Conservation (phyloP, 2,888 invertebrate genomes). For the Slavum lentiscoides region DNA sequence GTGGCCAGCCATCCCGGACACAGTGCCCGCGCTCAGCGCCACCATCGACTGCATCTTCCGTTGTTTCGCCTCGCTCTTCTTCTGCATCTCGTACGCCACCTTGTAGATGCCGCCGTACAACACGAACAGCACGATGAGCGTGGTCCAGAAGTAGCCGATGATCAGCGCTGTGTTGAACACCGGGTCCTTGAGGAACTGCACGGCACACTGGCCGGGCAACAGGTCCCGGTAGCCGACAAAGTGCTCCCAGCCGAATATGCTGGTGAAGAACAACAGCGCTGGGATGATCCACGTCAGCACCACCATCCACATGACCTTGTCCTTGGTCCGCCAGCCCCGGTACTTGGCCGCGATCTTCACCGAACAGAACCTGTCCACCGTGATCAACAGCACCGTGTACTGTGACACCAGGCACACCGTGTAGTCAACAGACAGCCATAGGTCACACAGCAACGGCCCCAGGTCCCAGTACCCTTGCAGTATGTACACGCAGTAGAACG, state of each 20-base stretch:
- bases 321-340: slow-evolving; percentile 93
- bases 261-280: slow-evolving; percentile 92
- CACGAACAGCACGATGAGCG: slow-evolving; percentile 90
- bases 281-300: slow-evolving; percentile 97
- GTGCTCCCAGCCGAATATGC: slow-evolving; percentile 99
- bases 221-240: slow-evolving; percentile 91
- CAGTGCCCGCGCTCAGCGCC: slow-evolving; percentile 83
- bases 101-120: slow-evolving; percentile 97
- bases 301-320: slow-evolving; percentile 92
- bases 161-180: slow-evolving; percentile 96
- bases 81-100: slow-evolving; percentile 96
- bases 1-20: slow-evolving; percentile 87
- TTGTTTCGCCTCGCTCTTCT: slow-evolving; percentile 94
- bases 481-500: slow-evolving; percentile 97
- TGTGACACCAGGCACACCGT: slow-evolving; percentile 98
- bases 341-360: slow-evolving; percentile 98
- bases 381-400: slow-evolving; percentile 97
- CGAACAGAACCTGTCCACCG: slow-evolving; percentile 97
- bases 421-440: slow-evolving; percentile 98
- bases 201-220: slow-evolving; percentile 85
- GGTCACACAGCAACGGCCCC: slow-evolving; percentile 91
- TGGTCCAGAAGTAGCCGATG: slow-evolving; percentile 97
- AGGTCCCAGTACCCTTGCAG: slow-evolving; percentile 96
- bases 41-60: slow-evolving; percentile 95
- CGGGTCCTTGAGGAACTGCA: slow-evolving; percentile 96